Base-by-base conservation (phyloP, 2,113 vertebrate genomes). In the Coreoperca whiteheadi region DNA sequence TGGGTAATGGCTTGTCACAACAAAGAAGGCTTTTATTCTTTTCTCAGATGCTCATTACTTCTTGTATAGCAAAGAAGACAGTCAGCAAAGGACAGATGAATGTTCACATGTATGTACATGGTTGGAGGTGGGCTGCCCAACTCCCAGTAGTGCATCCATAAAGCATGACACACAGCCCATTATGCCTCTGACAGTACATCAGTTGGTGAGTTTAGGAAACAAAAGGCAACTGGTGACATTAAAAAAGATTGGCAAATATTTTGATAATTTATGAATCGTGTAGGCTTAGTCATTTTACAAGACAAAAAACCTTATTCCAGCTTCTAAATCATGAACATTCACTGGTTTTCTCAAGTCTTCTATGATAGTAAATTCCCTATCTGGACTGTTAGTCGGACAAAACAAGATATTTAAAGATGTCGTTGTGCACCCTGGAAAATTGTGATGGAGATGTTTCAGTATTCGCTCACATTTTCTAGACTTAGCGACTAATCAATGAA, bases 1-100 rank as follows among this genome's bases (percentile, higher is more conserved):
- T 79, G 77, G 48, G 68, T 75, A 74, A 86, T 51, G 32, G 41
- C 60, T 75, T 83, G 74, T 86, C 81, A 85, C 50, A 77, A 85
- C 81, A 86, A 85, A 82, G 59, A 76, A 54, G 82, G 20, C 9
- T n/a, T 74, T 80, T 53, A 54, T 79, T 87, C 25, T 59, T 85
- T 72, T 65, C 20, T 64, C 30, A 76, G 54, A 84, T 67, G 53
- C 73, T 79, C 28, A 41, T 81, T 84, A 72, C 20, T 32, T 72
- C 56, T 71, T 11, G 50, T 25, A 59, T 8, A 53, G 63, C 48
- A 51, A 53, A 70, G 16, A 65, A 73, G 46, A 66, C 6, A 16
- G 60, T 37, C 12, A 51, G 9, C 15, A 69, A 21, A 12, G 63
- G 18, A 51, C 20, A 71, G 60, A 71, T 59, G 54, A 66, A 20